Evolutionary conservation across 2,797 vertebrate genomes (phyloP).

Genomic region (Poeciliopsis turneri): DNA sequence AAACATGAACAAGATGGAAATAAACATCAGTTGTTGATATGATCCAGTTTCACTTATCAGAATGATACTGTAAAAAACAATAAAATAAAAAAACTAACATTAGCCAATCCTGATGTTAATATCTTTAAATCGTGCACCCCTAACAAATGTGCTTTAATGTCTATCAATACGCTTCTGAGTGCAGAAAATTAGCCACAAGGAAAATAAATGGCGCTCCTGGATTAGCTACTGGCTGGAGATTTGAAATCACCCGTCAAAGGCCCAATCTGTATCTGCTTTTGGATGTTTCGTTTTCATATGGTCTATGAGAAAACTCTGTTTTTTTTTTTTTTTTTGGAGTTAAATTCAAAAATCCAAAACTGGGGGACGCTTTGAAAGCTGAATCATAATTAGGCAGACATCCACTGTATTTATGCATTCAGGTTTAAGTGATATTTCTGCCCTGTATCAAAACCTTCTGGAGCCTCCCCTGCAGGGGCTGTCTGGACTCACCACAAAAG

Average conservation of each 20-base stretch:
- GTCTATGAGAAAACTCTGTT: not conserved
- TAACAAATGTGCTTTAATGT: not conserved
- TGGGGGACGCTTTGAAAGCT: not conserved
- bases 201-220: not conserved
- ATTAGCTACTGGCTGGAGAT: not conserved
- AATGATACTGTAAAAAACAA: not conserved
- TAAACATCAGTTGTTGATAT: not conserved
- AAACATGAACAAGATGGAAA: not conserved
- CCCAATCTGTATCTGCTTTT: not conserved
- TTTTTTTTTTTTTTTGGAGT: not conserved
- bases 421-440: not conserved
- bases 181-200: not conserved
- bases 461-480: not conserved
- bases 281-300: not conserved
- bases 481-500: not conserved
- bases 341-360: not conserved
- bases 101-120: not conserved
- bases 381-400: not conserved
- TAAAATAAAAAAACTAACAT: not conserved
- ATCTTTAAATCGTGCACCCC: not conserved
- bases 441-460: not conserved
- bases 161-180: not conserved
- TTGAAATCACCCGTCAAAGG: not conserved
- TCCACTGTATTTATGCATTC: not conserved
- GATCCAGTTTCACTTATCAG: not conserved